phyloP scores from a whole-genome alignment of 2,797 vertebrate genomes.

The Hydrocynus forskahlii region DNA sequence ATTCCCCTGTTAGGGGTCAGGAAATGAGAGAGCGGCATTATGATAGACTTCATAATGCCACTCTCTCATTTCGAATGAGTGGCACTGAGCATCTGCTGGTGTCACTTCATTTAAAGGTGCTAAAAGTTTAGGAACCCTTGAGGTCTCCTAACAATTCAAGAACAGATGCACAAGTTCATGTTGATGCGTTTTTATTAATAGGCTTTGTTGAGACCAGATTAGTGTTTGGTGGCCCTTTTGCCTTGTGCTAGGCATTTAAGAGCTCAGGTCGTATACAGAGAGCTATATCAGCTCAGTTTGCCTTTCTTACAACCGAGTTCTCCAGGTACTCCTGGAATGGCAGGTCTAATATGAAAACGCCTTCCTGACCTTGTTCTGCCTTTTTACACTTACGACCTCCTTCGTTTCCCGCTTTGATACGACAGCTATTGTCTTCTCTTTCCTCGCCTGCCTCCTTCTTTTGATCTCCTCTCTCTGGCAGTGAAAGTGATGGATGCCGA shows the following conservation, averaged over 20 bases:
- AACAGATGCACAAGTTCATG: neutral
- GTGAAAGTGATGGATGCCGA: slow-evolving; percentile 31
- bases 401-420: neutral
- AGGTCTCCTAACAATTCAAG: neutral
- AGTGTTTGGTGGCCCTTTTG: neutral
- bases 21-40: neutral
- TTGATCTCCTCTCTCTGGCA: slow-evolving; percentile 30
- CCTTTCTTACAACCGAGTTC: neutral
- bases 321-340: neutral
- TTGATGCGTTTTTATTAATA: neutral
- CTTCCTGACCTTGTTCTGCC: slow-evolving; percentile 32
- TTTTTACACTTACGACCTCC: slow-evolving; percentile 32
- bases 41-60: no score
- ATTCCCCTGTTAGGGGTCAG: no score
- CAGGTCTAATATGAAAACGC: neutral
- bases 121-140: neutral
- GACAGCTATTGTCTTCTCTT: slow-evolving; percentile 10
- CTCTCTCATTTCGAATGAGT: no score
- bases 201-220: neutral
- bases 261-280: no score
- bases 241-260: neutral
- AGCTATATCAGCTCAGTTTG: neutral
- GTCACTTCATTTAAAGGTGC: neutral
- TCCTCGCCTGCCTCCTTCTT: slow-evolving; percentile 11
- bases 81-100: neutral